Conservation (phyloP, 2,113 vertebrate species). For the Leptobrachium ailaonicum region DNA sequence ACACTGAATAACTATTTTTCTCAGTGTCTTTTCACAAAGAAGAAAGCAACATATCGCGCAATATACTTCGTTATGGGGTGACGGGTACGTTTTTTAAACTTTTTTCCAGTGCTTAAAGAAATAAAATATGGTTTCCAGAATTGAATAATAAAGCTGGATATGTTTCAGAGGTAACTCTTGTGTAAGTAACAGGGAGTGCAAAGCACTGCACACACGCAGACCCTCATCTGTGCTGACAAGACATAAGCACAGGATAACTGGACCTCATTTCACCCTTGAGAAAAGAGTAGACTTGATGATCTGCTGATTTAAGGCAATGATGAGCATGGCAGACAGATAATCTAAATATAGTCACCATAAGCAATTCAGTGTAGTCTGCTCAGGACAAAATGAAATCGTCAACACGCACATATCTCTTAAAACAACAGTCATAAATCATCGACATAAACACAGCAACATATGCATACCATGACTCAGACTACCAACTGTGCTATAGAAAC, state of each 20-base stretch:
- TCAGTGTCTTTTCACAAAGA: too few species aligned
- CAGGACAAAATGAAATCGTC: conserved; percentile 8
- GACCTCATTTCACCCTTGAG: conserved; percentile 34
- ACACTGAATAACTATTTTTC: too few species aligned
- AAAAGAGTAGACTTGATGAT: conserved; percentile 2
- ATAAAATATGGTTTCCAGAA: too few species aligned
- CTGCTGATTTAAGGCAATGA: conserved; percentile 1
- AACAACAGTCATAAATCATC: conserved; percentile 37
- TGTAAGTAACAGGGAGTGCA: too few species aligned
- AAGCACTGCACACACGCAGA: too few species aligned
- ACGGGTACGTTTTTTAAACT: too few species aligned
- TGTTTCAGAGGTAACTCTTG: too few species aligned
- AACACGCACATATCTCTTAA: conserved; percentile 17
- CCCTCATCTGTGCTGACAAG: not conserved
- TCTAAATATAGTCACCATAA: conserved; percentile 40
- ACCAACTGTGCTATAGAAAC: conserved; percentile 11
- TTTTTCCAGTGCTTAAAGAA: too few species aligned
- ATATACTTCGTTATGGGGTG: too few species aligned
- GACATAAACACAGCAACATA: not conserved
- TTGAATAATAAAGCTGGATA: too few species aligned
- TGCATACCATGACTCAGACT: conserved; percentile 15
- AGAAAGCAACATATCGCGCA: too few species aligned
- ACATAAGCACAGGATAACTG: not conserved
- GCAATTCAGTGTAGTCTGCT: conserved; percentile 14
- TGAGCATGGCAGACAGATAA: conserved; percentile 22